A percentile compares a stretch with the other conserved stretches of the same genome.
These are phyloP conservation scores for Triops longicaudatus DNA, from an alignment of 1,140 invertebrate genomes.

Conservation along the genomic window DNA sequence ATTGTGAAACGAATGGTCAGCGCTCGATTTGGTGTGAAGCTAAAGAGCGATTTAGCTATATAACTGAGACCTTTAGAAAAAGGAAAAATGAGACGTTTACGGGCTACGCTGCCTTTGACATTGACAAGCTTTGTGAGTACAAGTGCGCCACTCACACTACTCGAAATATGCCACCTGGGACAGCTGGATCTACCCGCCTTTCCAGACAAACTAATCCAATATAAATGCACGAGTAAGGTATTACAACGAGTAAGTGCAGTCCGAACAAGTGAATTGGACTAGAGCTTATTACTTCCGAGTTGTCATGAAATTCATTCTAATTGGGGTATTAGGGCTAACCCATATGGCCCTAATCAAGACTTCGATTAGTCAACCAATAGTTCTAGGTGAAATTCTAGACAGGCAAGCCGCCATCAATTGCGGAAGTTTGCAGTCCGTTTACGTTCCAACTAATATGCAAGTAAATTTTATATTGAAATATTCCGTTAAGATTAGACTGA, in stretches of 20 bases:
- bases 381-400: not conserved
- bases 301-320: not conserved
- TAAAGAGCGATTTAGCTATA: not conserved
- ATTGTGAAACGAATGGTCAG: too few species aligned
- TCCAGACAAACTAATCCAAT: not conserved
- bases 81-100: not conserved
- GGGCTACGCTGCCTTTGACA: not conserved
- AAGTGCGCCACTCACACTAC: not conserved
- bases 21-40: too few species aligned
- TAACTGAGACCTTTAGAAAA: not conserved
- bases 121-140: not conserved
- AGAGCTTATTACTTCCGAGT: not conserved
- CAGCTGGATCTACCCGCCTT: not conserved
- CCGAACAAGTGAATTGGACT: not conserved
- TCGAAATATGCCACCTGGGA: not conserved
- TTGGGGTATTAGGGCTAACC: not conserved
- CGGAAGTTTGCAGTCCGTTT: conserved; percentile 20
- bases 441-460: conserved; percentile 18
- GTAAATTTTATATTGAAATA: conserved; percentile 3
- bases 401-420: conserved; percentile 8
- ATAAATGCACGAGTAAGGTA: not conserved
- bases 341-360: not conserved
- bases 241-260: not conserved
- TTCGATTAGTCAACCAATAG: conserved; percentile 14
- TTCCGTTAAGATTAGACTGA: not conserved